Conservation (phyloP, 92 coral and sea anemone species). For the Porites lobata region DNA sequence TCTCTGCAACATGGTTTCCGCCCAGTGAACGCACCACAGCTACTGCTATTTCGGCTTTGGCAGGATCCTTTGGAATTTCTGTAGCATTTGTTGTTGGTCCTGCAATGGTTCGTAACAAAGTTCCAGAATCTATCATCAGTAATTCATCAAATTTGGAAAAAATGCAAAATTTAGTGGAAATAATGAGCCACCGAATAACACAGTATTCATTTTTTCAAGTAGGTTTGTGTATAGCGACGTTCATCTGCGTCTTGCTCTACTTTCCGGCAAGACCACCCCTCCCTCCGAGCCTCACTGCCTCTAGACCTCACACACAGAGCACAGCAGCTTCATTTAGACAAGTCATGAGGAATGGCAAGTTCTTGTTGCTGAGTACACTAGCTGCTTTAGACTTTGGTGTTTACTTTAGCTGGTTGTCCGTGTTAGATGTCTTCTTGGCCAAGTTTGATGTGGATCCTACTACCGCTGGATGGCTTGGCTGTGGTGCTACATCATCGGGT, state of each 20-base stretch:
- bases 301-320: constrained; percentile 31
- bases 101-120: constrained; percentile 67
- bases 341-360: constrained; percentile 44
- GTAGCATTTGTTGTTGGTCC: constrained; percentile 79
- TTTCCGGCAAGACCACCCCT: constrained; percentile 84
- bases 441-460: constrained; percentile 66
- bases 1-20: constrained; percentile 94
- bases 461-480: constrained; percentile 87
- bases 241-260: constrained; percentile 71
- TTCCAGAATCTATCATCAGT: neutral
- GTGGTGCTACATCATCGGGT: constrained; percentile 62
- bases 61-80: constrained; percentile 76
- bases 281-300: constrained; percentile 81
- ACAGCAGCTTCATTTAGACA: constrained; percentile 9
- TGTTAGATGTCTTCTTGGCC: constrained; percentile 75
- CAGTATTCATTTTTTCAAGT: constrained; percentile 62
- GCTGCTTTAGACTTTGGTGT: constrained; percentile 71
- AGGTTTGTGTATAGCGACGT: constrained; percentile 56
- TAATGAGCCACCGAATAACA: constrained; percentile 24
- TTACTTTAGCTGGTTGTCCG: constrained; percentile 79
- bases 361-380: constrained; percentile 60
- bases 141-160: neutral
- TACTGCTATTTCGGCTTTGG: constrained; percentile 79
- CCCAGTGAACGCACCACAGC: constrained; percentile 83
- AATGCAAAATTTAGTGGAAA: neutral